A percentile compares a stretch with the other conserved stretches of the same genome.
These are phyloP conservation scores for Eristalis intricaria DNA, from an alignment of 2,888 invertebrate genomes.

Conservation along the genomic window DNA sequence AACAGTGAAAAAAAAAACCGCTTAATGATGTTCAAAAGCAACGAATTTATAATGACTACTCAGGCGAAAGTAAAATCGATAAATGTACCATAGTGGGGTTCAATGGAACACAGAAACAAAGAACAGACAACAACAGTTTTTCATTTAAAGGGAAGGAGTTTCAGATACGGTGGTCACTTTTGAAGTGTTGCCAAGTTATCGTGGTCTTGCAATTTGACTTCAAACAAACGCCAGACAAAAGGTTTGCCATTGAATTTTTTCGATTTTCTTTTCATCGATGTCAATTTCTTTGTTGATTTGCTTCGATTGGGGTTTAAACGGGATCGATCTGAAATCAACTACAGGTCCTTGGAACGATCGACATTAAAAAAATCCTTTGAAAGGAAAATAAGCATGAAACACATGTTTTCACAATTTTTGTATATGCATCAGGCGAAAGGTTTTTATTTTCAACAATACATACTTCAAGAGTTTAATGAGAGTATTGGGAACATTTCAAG, in stretches of 20 bases:
- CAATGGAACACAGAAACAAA: conserved; percentile 46
- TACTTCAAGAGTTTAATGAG: no score
- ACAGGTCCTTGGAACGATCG: no score
- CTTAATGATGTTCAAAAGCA: not conserved
- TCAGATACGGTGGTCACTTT: conserved; percentile 7
- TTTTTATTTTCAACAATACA: no score
- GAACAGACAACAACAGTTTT: conserved; percentile 35
- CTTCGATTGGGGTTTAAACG: no score
- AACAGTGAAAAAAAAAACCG: conserved; percentile 21
- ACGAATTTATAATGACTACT: conserved; percentile 37
- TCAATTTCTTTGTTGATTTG: not conserved
- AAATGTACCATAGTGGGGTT: conserved; percentile 28
- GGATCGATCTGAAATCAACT: no score
- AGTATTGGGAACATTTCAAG: no score
- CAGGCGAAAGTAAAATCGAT: conserved; percentile 58
- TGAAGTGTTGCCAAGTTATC: conserved; percentile 21
- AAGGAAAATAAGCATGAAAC: no score
- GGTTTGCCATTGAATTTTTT: not conserved
- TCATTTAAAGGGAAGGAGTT: conserved; percentile 11
- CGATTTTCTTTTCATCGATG: not conserved
- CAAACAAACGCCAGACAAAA: not conserved
- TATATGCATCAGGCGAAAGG: no score
- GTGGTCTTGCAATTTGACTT: not conserved
- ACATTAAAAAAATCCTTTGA: no score
- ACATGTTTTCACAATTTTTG: no score